A percentile compares a stretch with the other conserved stretches of the same genome.
phyloP scores from a whole-genome alignment of 2,113 vertebrate genomes.

The Pseudopipra pipra region DNA sequence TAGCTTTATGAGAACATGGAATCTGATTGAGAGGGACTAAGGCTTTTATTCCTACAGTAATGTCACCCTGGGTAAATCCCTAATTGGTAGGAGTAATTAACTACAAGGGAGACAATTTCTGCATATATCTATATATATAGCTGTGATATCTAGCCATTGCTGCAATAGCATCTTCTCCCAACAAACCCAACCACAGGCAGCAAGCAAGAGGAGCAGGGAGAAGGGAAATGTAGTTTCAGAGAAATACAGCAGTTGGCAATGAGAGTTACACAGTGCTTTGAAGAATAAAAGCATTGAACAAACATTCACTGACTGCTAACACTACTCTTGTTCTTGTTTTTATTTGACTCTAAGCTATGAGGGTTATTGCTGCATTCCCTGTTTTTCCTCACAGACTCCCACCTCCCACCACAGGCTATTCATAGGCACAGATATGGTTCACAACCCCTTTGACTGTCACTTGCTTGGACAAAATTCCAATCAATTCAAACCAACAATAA shows the following conservation, averaged over 20 bases:
- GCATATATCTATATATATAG: neutral
- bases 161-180: neutral
- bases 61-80: neutral
- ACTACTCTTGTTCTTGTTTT: neutral
- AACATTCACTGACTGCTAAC: neutral
- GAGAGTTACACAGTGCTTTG: neutral
- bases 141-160: neutral
- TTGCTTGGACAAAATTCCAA: neutral
- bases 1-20: neutral
- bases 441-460: neutral
- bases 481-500: neutral
- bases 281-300: neutral
- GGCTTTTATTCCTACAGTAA: slow-evolving; percentile 21
- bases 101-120: neutral
- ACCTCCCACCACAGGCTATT: neutral
- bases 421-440: neutral
- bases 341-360: neutral
- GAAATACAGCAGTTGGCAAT: neutral
- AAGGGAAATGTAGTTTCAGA: neutral
- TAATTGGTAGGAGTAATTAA: slow-evolving; percentile 19
- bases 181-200: neutral
- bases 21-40: neutral
- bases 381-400: neutral
- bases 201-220: neutral
- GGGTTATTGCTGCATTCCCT: neutral